These are phyloP conservation scores for Hafferia zeledoni DNA, from an alignment of 2,797 vertebrate species.

Conservation along the genomic window DNA sequence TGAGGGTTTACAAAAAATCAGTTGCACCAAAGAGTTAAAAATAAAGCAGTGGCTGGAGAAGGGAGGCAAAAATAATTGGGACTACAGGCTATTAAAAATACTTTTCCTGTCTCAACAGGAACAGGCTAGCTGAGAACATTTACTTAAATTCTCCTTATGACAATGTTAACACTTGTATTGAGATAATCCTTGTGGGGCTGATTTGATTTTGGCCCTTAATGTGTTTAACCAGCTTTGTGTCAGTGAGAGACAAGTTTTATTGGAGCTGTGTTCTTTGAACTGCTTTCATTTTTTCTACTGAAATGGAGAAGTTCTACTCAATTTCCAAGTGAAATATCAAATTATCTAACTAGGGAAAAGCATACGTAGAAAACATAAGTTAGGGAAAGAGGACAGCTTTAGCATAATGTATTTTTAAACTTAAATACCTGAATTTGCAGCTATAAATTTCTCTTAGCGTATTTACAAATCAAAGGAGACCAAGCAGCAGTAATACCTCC, in stretches of 20 bases:
- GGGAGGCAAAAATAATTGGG: background rate
- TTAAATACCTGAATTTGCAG: background rate
- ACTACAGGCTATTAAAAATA: constrained; percentile 5
- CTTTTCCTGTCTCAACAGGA: constrained; percentile 8
- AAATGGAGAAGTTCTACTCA: background rate
- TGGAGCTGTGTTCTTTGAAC: background rate
- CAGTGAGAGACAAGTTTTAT: background rate
- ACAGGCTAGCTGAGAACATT: background rate
- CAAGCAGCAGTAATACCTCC: constrained; percentile 3
- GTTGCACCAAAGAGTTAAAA: constrained; percentile 26
- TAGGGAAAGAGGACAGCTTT: background rate
- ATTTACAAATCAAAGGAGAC: background rate
- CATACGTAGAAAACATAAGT: background rate
- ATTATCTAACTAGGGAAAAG: background rate
- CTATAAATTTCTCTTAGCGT: background rate
- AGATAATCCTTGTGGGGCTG: constrained; percentile 7
- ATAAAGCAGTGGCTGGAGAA: background rate
- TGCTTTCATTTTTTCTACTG: background rate
- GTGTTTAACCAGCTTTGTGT: constrained; percentile 1
- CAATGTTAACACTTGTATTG: constrained; percentile 12
- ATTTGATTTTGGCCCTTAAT: background rate
- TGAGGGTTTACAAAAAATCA: background rate
- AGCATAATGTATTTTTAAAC: background rate
- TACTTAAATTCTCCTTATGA: constrained; percentile 15
- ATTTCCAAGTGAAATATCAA: constrained; percentile 4